A percentile compares a stretch with the other conserved stretches of the same genome.
These are phyloP conservation scores for Ephydatia muelleri DNA, from an alignment of 37 sponge, comb jelly and placozoan genomes.

Conservation along the genomic window DNA sequence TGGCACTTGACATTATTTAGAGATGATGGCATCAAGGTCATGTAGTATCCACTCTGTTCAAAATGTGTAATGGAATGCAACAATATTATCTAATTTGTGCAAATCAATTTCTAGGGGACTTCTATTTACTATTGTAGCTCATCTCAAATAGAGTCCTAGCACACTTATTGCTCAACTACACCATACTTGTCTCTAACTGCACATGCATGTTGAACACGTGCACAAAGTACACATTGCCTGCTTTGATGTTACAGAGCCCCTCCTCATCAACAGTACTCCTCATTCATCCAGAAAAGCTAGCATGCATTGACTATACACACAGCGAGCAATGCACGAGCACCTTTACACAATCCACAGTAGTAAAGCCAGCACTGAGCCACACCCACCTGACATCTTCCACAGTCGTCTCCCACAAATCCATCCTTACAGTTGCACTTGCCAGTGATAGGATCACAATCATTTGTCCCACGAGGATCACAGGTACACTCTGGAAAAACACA, in stretches of 20 bases:
- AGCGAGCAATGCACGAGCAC: background rate
- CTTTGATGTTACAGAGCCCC: slow-evolving; percentile 7
- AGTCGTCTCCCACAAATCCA: background rate
- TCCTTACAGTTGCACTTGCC: slow-evolving; percentile 44
- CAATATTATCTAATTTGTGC: too few relatives aligned
- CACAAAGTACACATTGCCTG: too few relatives aligned
- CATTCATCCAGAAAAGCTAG: too few relatives aligned
- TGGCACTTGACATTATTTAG: slow-evolving; percentile 16
- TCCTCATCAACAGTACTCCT: background rate
- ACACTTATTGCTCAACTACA: background rate
- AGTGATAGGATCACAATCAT: slow-evolving; percentile 29
- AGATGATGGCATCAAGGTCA: slow-evolving; percentile 32
- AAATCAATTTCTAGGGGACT: too few relatives aligned
- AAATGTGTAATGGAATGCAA: too few relatives aligned
- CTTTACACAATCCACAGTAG: too few relatives aligned
- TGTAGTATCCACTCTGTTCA: background rate
- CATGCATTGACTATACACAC: too few relatives aligned
- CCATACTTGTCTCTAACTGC: background rate
- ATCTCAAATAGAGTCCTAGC: too few relatives aligned
- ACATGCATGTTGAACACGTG: too few relatives aligned
- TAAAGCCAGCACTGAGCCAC: too few relatives aligned
- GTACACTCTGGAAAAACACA: slow-evolving; percentile 33
- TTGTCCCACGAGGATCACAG: slow-evolving; percentile 40
- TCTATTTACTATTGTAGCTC: too few relatives aligned
- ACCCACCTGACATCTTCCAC: slow-evolving; percentile 41